These are phyloP conservation scores for Kryptolebias marmoratus DNA, from an alignment of 2,113 vertebrate species.

Conservation along the genomic window DNA sequence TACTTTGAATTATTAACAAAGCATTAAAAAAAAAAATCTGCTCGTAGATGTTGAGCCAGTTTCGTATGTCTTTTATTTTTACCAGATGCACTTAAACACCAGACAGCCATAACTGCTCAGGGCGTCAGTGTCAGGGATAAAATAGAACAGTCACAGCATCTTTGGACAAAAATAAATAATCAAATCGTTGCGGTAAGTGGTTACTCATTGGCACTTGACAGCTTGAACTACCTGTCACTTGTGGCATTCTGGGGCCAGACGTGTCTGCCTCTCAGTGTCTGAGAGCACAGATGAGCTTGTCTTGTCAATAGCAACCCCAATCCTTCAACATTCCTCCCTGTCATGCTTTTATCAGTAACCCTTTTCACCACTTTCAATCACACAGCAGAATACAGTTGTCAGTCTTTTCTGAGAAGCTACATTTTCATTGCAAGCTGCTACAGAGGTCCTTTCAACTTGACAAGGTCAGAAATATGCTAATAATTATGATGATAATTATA, in stretches of 20 bases:
- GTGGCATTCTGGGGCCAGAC: conserved; percentile 28
- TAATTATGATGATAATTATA: neutral
- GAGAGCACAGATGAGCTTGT: conserved; percentile 39
- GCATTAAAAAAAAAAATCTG: neutral
- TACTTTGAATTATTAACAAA: no score
- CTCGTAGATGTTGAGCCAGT: conserved; percentile 11
- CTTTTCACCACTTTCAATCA: conserved; percentile 8
- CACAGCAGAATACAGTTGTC: conserved; percentile 5
- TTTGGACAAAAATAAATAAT: conserved; percentile 63
- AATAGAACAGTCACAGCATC: conserved; percentile 42
- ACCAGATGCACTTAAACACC: conserved; percentile 20
- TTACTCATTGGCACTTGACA: conserved; percentile 66
- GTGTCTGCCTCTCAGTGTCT: conserved; percentile 40
- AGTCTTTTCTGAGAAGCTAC: neutral
- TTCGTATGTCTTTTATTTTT: neutral
- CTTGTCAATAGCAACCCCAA: conserved; percentile 43
- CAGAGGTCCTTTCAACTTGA: neutral
- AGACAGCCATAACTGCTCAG: conserved; percentile 4
- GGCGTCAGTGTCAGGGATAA: conserved; percentile 16
- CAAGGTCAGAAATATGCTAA: neutral
- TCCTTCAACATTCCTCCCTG: conserved; percentile 5
- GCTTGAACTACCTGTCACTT: conserved; percentile 66
- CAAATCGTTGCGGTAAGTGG: conserved; percentile 49
- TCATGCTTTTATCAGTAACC: conserved; percentile 21
- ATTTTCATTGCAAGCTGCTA: neutral